Conservation (phyloP, 2,113 vertebrate species). For the Neolamprologus modestus region DNA sequence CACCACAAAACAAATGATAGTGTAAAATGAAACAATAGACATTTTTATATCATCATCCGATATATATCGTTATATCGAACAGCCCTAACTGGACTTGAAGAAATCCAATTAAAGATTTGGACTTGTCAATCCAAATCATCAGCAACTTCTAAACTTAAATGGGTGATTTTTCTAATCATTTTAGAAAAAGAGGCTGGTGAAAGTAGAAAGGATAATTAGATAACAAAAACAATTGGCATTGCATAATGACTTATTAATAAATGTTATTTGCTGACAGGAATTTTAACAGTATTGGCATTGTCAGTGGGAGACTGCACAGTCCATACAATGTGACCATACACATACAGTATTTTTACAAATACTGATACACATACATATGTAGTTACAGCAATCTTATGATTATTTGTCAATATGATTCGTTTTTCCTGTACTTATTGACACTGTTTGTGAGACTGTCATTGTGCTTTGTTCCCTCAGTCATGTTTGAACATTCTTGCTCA, state of each 20-base stretch:
- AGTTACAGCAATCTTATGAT: not conserved
- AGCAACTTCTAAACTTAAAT: not conserved
- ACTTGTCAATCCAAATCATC: not conserved
- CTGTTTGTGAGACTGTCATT: not conserved
- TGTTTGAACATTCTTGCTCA: not conserved
- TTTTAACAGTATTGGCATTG: not conserved
- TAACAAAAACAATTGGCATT: not conserved
- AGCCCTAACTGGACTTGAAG: not conserved
- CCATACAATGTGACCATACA: not conserved
- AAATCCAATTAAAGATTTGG: not conserved
- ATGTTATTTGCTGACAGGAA: not conserved
- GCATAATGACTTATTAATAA: not conserved
- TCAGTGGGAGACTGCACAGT: not conserved
- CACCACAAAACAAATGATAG: rapidly evolving
- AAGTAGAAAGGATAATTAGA: not conserved
- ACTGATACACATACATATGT: not conserved
- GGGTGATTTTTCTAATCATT: not conserved
- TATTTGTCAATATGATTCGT: not conserved
- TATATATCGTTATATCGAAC: not conserved
- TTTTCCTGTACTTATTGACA: not conserved
- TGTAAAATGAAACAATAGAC: rapidly evolving
- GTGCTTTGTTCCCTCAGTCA: not conserved
- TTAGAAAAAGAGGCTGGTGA: not conserved
- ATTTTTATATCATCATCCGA: not conserved
- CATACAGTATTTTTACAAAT: not conserved